A percentile compares a stretch with the other conserved stretches of the same genome.
Evolutionary conservation across 2,797 vertebrate genomes (phyloP).

Genomic region (Pelochelys cantorii): DNA sequence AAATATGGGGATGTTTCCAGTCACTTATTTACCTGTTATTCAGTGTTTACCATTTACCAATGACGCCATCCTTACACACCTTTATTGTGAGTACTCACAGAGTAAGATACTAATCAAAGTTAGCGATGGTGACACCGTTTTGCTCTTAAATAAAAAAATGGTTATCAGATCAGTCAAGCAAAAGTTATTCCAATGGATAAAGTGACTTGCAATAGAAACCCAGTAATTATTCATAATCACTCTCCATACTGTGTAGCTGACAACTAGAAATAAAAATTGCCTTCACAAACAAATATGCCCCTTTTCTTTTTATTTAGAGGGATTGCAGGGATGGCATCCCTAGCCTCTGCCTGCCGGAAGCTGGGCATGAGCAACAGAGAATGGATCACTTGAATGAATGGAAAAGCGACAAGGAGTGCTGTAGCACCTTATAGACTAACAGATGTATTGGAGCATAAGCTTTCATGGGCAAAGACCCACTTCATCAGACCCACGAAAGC

Average conservation of each 20-base stretch:
- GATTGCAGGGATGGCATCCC: no score
- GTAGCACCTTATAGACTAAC: no score
- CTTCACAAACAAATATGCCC: not conserved
- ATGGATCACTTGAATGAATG: no score
- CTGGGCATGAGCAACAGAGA: no score
- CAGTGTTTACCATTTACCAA: accelerated
- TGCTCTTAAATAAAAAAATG: not conserved
- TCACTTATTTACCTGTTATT: not conserved
- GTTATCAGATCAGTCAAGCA: not conserved
- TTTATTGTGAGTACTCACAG: not conserved
- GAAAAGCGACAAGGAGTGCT: no score
- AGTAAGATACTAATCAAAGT: not conserved
- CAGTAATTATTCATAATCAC: conserved; percentile 30
- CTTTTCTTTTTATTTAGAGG: not conserved
- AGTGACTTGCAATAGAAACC: not conserved
- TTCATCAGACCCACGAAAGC: no score
- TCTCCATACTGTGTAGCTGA: not conserved
- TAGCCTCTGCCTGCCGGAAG: not conserved
- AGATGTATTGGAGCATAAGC: no score
- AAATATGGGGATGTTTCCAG: not conserved
- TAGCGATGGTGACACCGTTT: not conserved
- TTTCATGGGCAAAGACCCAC: no score
- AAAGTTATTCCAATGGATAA: not conserved
- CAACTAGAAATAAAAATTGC: not conserved
- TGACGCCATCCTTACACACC: not conserved